phyloP scores from a whole-genome alignment of 1,140 invertebrate genomes.

The Diabrotica undecimpunctata region DNA sequence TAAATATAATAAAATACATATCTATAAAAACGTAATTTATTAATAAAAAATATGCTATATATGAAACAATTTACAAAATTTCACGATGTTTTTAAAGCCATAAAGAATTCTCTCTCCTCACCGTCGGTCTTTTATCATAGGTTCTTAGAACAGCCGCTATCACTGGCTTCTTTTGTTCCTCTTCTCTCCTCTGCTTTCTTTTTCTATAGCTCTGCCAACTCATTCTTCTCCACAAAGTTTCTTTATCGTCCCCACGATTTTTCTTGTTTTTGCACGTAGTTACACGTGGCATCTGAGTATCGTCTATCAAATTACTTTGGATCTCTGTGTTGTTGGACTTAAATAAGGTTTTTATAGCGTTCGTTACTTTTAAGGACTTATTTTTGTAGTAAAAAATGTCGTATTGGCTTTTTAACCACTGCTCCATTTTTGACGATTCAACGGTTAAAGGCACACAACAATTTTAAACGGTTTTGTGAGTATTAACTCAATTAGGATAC shows the following conservation, averaged over 20 bases:
- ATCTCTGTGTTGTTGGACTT: not conserved
- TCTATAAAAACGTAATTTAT: not conserved
- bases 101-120: constrained; percentile 5
- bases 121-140: constrained; percentile 28
- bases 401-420: not conserved
- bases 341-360: not conserved
- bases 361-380: constrained; percentile 1
- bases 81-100: constrained; percentile 2
- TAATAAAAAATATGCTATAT: not conserved
- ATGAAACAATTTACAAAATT: not conserved
- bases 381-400: constrained; percentile 3
- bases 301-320: not conserved
- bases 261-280: not conserved
- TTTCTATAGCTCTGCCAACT: constrained; percentile 30
- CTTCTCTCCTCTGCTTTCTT: constrained; percentile 26
- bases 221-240: constrained; percentile 28
- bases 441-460: not conserved
- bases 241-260: constrained; percentile 10
- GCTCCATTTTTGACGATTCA: not conserved
- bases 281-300: not conserved
- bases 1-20: too few species aligned
- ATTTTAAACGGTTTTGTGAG: not conserved
- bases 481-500: not conserved
- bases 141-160: constrained; percentile 32
- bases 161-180: constrained; percentile 28